Evolutionary conservation across 2,113 vertebrate genomes (phyloP).

Genomic region (Daphoenositta chrysoptera): DNA sequence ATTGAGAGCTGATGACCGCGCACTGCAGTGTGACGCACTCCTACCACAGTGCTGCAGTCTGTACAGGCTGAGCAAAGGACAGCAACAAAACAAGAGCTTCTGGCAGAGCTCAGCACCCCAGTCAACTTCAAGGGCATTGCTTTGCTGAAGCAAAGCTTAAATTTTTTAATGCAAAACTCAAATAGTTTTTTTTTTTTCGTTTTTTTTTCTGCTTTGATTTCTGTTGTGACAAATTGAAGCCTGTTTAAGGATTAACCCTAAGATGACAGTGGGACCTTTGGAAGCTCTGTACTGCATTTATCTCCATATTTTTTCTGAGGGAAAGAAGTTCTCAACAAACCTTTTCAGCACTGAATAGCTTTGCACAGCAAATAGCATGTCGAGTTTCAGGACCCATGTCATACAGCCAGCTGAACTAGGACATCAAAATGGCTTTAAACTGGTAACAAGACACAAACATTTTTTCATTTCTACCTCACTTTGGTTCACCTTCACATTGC

Average conservation of each 20-base stretch:
- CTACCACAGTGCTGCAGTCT: not conserved
- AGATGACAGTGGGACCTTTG: not conserved
- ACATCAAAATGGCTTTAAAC: not conserved
- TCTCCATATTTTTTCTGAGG: not conserved
- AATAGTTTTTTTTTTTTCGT: too few species aligned
- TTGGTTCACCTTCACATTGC: not conserved
- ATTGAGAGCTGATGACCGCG: not conserved
- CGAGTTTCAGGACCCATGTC: not conserved
- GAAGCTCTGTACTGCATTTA: not conserved
- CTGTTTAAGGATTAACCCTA: not conserved
- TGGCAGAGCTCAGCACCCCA: not conserved
- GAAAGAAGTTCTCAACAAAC: not conserved
- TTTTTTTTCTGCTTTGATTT: not conserved
- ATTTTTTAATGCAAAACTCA: not conserved
- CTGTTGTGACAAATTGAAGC: not conserved
- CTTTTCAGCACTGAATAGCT: not conserved
- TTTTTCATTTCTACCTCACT: not conserved
- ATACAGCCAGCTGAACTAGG: not conserved
- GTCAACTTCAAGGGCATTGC: not conserved
- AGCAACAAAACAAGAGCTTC: not conserved
- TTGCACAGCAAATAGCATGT: not conserved
- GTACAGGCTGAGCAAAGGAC: not conserved
- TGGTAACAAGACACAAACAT: not conserved
- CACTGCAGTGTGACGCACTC: conserved; percentile 7
- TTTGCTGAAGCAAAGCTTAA: not conserved